Evolutionary conservation across 2,113 vertebrate genomes (phyloP).

Genomic region (Vireo altiloquus): DNA sequence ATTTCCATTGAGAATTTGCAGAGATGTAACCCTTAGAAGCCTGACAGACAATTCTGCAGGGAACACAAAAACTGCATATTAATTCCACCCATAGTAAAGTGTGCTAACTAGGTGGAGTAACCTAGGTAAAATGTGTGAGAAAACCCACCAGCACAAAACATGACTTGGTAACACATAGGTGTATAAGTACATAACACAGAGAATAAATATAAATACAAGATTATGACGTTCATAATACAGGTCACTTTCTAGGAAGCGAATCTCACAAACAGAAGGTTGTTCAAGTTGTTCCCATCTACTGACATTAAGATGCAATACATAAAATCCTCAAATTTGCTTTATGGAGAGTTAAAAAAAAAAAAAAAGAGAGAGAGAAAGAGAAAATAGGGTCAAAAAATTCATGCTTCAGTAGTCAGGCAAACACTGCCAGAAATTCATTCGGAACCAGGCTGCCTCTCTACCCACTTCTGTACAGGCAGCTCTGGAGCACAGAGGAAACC

Average conservation of each 20-base stretch:
- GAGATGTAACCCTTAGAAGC: not conserved
- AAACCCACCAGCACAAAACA: not conserved
- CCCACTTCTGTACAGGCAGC: rapidly evolving
- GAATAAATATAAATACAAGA: not conserved
- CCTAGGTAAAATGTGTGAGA: not conserved
- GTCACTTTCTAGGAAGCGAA: not conserved
- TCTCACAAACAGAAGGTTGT: not conserved
- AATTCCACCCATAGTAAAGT: not conserved
- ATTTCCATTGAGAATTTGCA: not conserved
- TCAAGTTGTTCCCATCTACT: not conserved
- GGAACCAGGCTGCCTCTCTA: not conserved
- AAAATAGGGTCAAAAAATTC: not conserved
- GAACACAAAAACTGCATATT: not conserved
- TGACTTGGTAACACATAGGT: not conserved
- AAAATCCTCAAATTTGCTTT: not conserved
- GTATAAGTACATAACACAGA: not conserved
- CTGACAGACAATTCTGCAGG: not conserved
- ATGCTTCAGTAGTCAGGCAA: not conserved
- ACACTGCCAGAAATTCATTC: not conserved
- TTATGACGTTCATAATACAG: not conserved
- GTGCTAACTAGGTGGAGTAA: not conserved
- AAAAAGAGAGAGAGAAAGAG: not conserved
- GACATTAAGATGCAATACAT: not conserved
- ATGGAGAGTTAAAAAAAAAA: not conserved
- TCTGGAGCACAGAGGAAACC: not conserved